Base-by-base conservation (phyloP, 2,888 invertebrate species). In the Mythimna ferrago region DNA sequence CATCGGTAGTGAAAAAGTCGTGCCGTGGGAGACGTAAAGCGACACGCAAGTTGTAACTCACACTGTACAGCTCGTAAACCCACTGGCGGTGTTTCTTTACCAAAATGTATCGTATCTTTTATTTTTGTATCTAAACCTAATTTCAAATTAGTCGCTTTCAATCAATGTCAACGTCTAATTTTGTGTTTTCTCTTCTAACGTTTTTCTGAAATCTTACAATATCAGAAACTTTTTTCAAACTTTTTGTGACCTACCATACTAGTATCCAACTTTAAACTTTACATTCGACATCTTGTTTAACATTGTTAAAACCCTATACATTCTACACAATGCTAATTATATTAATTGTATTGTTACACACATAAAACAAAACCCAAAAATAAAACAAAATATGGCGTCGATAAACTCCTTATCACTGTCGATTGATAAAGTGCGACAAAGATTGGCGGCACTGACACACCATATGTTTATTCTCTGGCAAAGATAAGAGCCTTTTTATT, bases 41-140 rank as follows among this genome's bases (percentile, higher is more conserved):
- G 11, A 35, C 79, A 72, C 79, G 79, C 79, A 41, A 72, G 14
- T 38, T 82, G 21, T 78, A 71, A 66, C 58, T 79, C 35, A 66
- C 71, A 26, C 57, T 48, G 48, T 16, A 7, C 16, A 16, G 21
- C 60, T 78, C 66, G 63, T 71, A 54, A 69, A 62, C 41, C 19
- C 16, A 56, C n/a, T 21, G n/a, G 11, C 21, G 21, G n/a, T 44
- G 26, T 21, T 76, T 51, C 26, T 76, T 48, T 38, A 38, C 53
- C 32, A 21, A 32, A 65, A 26, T 19, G n/a, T 56, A 53, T 41
- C 9, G 32, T 53, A 11, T 54, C 10, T 48, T 66, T 76, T 76
- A 38, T 66, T 63, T 78, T 69, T 56, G 38, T 38, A 14, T 51
- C 56, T 48, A 65, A 76, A 69, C 11, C 11, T 61, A 69, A 81